Conservation (phyloP, 2,113 vertebrate genomes). For the Syngnathoides biaculeatus region DNA sequence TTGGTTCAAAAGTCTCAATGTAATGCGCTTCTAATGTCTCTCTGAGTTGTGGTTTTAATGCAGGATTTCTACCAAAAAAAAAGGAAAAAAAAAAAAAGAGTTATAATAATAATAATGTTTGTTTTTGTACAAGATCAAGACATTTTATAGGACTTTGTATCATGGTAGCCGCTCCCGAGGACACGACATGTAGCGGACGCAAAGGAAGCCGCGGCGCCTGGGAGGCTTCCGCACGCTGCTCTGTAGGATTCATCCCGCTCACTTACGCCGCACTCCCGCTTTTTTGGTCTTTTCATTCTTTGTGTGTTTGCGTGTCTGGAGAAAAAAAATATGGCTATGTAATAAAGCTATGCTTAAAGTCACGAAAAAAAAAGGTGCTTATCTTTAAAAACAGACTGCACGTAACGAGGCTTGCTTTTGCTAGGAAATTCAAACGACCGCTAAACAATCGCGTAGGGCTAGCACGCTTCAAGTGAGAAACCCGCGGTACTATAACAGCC, state of each 20-base stretch:
- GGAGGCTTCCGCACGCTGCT: constrained; percentile 52
- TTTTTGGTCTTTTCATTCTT: constrained; percentile 33
- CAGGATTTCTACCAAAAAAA: constrained; percentile 91
- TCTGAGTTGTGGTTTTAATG: constrained; percentile 81
- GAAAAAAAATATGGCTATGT: constrained; percentile 37
- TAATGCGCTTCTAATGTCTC: constrained; percentile 24
- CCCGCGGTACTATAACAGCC: no score
- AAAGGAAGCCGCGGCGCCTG: constrained; percentile 35
- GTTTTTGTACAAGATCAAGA: constrained; percentile 95
- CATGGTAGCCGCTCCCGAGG: constrained; percentile 63
- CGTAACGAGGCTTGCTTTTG: no score
- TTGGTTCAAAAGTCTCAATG: constrained; percentile 42
- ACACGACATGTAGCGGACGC: constrained; percentile 69
- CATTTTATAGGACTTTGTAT: constrained; percentile 99
- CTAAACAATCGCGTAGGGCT: no score
- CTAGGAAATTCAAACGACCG: not conserved
- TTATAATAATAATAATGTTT: constrained; percentile 71
- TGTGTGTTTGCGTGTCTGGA: constrained; percentile 30
- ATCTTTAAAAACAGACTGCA: not conserved
- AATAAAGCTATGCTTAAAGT: constrained; percentile 11
- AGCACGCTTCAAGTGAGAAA: no score
- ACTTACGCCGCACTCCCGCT: constrained; percentile 35
- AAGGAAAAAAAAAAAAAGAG: not conserved
- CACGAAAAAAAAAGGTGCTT: not conserved
- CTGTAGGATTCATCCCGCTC: constrained; percentile 52